Conservation (phyloP, 1,140 invertebrate genomes). For the Amphibalanus amphitrite region DNA sequence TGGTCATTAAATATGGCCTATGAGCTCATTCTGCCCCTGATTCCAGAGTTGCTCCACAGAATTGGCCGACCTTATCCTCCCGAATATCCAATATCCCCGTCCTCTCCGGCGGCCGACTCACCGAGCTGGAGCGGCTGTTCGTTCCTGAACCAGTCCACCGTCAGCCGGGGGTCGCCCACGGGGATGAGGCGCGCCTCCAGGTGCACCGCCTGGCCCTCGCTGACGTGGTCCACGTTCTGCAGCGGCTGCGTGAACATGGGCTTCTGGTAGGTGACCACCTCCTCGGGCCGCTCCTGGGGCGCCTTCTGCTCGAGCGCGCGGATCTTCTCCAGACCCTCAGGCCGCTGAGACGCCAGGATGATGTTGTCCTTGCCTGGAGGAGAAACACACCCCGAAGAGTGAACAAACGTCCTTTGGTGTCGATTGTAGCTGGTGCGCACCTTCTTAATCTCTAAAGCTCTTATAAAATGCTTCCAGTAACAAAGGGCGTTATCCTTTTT, state of each 20-base stretch:
- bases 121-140: slow-evolving; percentile 82
- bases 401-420: no score
- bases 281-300: slow-evolving; percentile 22
- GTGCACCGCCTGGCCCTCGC: slow-evolving; percentile 82
- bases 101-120: no score
- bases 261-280: slow-evolving; percentile 57
- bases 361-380: slow-evolving; percentile 63
- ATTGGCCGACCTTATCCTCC: no score
- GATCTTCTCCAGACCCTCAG: slow-evolving; percentile 89
- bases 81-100: no score
- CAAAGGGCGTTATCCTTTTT: no score
- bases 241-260: slow-evolving; percentile 89
- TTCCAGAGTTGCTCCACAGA: no score
- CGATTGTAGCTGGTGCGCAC: no score
- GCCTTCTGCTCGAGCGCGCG: slow-evolving; percentile 67
- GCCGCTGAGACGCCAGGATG: slow-evolving; percentile 82
- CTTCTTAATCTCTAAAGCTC: no score
- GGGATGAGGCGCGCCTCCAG: slow-evolving; percentile 94
- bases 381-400: no score
- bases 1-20: no score
- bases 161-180: slow-evolving; percentile 91
- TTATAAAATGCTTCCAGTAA: no score
- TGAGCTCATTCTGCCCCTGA: no score
- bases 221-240: slow-evolving; percentile 72
- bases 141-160: slow-evolving; percentile 97